Evolutionary conservation across 2,888 invertebrate genomes (phyloP), one percentile per base, ranked within the genome.

Genomic region (Zaprionus lineosus): DNA sequence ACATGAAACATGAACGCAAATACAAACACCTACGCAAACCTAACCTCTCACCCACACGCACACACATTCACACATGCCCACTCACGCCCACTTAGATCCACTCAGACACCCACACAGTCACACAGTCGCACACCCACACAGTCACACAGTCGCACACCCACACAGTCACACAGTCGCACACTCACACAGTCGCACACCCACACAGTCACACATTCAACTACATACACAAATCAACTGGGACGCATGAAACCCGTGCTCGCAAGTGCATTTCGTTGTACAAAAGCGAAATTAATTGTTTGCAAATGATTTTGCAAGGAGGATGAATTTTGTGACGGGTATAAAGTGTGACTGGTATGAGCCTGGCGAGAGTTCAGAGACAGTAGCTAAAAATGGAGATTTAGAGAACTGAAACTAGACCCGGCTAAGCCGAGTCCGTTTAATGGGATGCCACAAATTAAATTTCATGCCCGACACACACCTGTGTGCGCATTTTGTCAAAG

Each of bases 281-380:
- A 37, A 36, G 53, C 53, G 33, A 15, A 70, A 65, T 74, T 69
- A 65, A 73, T 73, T 73, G 72, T 70, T 73, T 59, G 74, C 65
- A 70, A 74, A 70, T 62, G 61, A 65, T 69, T 69, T 50, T 43
- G 40, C 41, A 47, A 51, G 41, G 31, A 28, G 51, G 36, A 31
- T 21, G 31, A 39, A 50, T 37, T 9, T 16, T 14, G 24, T 19
- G 15, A 16, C 11, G 11, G 31, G 9, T 15, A 37, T 2, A 9
- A 18, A 39, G 24, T 21, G 48, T 28, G 28, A 15, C 29, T 14
- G 16, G 2, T 6, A 15, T n/a, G n/a, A n/a, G n/a, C n/a, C n/a
- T n/a, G n/a, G n/a, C n/a, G n/a, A n/a, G n/a, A n/a, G n/a, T n/a
- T n/a, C 14, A n/a, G 9, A 7, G 9, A 26, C 2, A 2, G 7